Conservation (phyloP, 2,797 vertebrate genomes). For the Scomberomorus guttatus region DNA sequence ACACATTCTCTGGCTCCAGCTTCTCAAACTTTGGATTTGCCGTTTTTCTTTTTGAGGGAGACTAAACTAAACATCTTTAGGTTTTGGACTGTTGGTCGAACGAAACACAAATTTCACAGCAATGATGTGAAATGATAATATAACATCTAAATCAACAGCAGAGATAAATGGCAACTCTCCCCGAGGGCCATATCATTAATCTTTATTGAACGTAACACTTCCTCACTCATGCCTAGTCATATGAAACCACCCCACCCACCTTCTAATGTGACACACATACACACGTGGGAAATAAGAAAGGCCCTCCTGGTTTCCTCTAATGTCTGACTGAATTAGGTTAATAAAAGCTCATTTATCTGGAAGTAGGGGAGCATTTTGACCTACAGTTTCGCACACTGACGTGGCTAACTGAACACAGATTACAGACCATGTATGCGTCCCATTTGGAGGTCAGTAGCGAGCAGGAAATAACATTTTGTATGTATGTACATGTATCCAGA, state of each 20-base stretch:
- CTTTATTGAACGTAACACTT: constrained; percentile 10
- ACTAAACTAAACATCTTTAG: no score
- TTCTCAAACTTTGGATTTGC: no score
- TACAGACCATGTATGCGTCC: background rate
- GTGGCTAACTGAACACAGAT: constrained; percentile 6
- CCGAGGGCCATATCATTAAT: constrained; percentile 1
- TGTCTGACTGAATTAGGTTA: constrained; percentile 43
- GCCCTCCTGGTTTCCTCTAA: background rate
- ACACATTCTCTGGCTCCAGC: no score
- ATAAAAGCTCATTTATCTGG: constrained; percentile 41
- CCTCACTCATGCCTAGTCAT: background rate
- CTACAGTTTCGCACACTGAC: background rate
- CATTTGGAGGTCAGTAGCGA: constrained; percentile 6
- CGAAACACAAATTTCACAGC: background rate
- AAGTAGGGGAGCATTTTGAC: constrained; percentile 14
- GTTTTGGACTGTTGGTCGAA: background rate
- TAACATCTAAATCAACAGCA: background rate
- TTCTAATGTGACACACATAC: background rate
- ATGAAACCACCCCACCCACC: background rate
- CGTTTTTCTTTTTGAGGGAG: no score
- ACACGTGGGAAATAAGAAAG: constrained; percentile 6
- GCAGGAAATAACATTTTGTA: background rate
- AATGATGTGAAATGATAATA: constrained; percentile 2
- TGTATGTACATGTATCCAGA: background rate
- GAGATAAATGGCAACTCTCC: background rate